A percentile compares a stretch with the other conserved stretches of the same genome.
Conservation (phyloP, 2,113 vertebrate species). For the Sterna hirundo region DNA sequence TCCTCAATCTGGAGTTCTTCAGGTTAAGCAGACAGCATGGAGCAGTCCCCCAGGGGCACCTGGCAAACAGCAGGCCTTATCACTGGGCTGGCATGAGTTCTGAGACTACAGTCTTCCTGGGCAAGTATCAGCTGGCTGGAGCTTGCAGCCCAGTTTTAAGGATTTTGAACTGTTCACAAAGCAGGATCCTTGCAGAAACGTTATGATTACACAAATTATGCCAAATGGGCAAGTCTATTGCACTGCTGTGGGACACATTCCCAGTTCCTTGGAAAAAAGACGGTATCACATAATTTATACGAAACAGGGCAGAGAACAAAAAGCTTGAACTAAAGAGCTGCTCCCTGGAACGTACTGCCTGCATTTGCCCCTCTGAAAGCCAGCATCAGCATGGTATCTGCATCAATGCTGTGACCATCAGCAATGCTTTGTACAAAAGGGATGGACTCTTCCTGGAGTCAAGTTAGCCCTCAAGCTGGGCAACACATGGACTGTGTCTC, state of each 20-base stretch:
- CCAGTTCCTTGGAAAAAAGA: background rate
- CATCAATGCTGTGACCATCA: background rate
- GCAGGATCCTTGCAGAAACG: background rate
- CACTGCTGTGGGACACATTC: background rate
- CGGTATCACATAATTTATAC: background rate
- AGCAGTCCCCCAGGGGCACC: background rate
- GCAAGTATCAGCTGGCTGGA: conserved; percentile 13
- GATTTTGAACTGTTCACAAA: background rate
- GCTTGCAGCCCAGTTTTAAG: background rate
- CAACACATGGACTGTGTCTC: background rate
- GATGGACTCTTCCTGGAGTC: background rate
- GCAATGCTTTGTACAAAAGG: background rate
- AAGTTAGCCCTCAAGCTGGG: background rate
- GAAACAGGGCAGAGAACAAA: background rate
- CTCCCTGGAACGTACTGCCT: background rate
- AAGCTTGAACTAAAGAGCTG: background rate
- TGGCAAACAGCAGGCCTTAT: background rate
- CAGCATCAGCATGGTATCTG: background rate
- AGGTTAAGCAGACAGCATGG: background rate
- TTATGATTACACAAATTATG: background rate
- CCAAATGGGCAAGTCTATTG: background rate
- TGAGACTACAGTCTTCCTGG: background rate
- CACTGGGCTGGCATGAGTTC: background rate
- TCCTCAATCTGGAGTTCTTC: background rate
- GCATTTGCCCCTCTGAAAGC: background rate